phyloP scores from a whole-genome alignment of 2,888 invertebrate genomes.

The Callimorpha dominula region DNA sequence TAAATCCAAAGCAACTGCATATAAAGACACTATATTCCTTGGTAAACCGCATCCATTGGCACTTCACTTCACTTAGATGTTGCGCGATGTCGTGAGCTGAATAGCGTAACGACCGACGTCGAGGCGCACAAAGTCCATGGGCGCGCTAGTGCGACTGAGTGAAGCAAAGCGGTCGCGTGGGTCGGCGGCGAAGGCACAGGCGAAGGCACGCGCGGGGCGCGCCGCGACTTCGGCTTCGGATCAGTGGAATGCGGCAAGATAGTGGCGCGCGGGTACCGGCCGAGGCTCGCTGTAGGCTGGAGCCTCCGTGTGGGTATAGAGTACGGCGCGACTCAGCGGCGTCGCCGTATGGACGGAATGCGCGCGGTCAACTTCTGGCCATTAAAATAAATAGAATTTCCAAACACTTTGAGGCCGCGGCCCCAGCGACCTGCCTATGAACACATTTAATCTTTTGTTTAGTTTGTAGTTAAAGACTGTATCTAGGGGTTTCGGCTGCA shows the following conservation, averaged over 20 bases:
- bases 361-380: conserved; percentile 69
- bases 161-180: conserved; percentile 89
- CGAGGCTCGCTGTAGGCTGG: conserved; percentile 71
- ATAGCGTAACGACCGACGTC: conserved; percentile 59
- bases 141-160: conserved; percentile 79
- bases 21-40: conserved; percentile 74
- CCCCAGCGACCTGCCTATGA: conserved; percentile 49
- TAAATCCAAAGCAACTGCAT: conserved; percentile 77
- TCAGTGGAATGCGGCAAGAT: conserved; percentile 80
- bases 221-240: conserved; percentile 84
- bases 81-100: conserved; percentile 70
- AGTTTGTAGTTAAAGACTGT: conserved; percentile 45
- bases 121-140: conserved; percentile 69
- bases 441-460: conserved; percentile 55
- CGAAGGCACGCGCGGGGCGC: conserved; percentile 83
- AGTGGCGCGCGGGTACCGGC: conserved; percentile 77
- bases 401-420: conserved; percentile 58
- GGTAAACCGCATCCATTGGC: conserved; percentile 82
- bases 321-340: conserved; percentile 61
- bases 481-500: conserved; percentile 24
- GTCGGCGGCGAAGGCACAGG: conserved; percentile 87
- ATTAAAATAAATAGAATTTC: conserved; percentile 70
- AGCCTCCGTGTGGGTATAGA: conserved; percentile 57
- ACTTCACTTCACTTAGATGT: conserved; percentile 80
- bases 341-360: conserved; percentile 64